Base-by-base conservation (phyloP, 2,888 invertebrate genomes). In the Drosophila planitibia region DNA sequence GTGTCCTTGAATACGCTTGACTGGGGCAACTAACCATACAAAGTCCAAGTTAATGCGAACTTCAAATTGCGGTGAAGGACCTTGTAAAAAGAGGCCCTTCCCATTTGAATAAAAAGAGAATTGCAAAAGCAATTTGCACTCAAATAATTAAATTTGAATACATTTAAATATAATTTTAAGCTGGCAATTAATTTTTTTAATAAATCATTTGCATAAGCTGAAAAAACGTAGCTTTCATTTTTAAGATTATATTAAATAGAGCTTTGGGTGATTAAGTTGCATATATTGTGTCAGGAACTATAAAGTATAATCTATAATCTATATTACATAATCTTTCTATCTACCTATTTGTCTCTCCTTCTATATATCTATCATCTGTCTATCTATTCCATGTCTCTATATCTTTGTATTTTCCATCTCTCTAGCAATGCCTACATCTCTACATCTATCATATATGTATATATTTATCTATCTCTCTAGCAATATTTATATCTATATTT, bases 41-140 rank as follows among this genome's bases (percentile, higher is more conserved):
- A 79, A 61, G 70, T 69, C 54, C 61, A 61, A 74, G 85, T 81
- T 85, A 89, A 89, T 87, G 90, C 74, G 83, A 91, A 91, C 89
- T 89, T 78, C 44, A 79, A 79, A 75, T 54, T 63, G 74, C 76
- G 76, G 75, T 74, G 57, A 77, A 76, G 71, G 70, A 75, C 73
- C 82, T 77, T 79, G 82, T 64, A 76, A 44, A 77, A 55, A 39
- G 7, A 9, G 7, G 22, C 35, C 16, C 33, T 32, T 1, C 19
- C 44, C 16, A 47, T 9, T 47, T 16, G 9, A 47, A 16, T 9
- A 9, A 53, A 72, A 35, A 16, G 16, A 35, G 16, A 35, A 73
- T 73, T 64, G 30, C 44, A 39, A 69, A 44, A 9, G 33, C 33
- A 65, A 76, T 68, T 54, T 22, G 37, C 41, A 35, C 47, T 39